Evolutionary conservation across 2,888 invertebrate species (phyloP).

Genomic region (Tanytarsus gracilentus): DNA sequence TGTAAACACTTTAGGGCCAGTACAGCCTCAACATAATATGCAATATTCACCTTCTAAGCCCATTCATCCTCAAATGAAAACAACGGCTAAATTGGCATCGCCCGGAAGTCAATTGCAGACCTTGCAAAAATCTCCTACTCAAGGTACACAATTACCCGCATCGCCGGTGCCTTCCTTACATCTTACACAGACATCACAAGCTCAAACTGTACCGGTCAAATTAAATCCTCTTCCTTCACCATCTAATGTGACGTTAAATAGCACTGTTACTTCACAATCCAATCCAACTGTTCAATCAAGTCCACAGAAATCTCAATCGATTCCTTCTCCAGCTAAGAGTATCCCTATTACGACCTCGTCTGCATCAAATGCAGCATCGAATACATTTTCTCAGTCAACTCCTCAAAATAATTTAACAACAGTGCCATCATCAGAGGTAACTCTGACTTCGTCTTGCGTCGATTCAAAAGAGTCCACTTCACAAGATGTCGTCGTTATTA

Average conservation of each 20-base stretch:
- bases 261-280: background rate
- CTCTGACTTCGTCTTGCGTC: too few species aligned
- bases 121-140: slow-evolving; percentile 1
- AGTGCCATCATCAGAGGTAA: too few species aligned
- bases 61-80: slow-evolving; percentile 25
- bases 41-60: slow-evolving; percentile 21
- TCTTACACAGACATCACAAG: background rate
- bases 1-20: background rate
- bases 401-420: background rate
- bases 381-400: background rate
- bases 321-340: background rate
- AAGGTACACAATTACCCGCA: background rate
- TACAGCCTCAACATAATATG: background rate
- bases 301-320: background rate
- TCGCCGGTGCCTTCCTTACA: background rate
- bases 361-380: background rate
- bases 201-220: slow-evolving; percentile 12
- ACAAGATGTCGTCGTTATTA: too few species aligned
- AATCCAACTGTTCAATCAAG: background rate
- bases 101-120: slow-evolving; percentile 26
- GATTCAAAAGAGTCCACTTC: too few species aligned
- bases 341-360: background rate
- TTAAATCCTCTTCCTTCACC: background rate
- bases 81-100: slow-evolving; percentile 17
- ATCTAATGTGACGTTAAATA: background rate